Base-by-base conservation (phyloP, 2,797 vertebrate genomes). In the Aulostomus chinensis region DNA sequence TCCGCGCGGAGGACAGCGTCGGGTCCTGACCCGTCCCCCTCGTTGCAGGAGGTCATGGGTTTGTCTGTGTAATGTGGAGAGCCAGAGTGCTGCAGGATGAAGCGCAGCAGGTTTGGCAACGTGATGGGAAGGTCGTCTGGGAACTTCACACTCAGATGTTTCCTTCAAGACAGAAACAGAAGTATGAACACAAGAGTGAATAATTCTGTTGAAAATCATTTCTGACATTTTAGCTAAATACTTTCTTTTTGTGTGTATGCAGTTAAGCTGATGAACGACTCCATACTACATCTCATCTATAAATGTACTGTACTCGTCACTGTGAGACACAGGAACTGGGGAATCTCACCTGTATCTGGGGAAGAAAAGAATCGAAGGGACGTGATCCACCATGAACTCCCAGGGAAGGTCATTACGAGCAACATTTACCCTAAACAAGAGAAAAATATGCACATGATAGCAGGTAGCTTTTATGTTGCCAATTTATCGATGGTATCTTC, bases 381-480 rank as follows among this genome's bases (percentile, higher is more conserved):
- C 89, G 10, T 63, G 93, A 52, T 99, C 94, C 39, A 96, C 95
- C 96, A 98, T 96, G 68, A 97, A 96, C 83, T 99, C 97, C 97
- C 97, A 99, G 1, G 96, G 96, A 64, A 99, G 96, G 78, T 99
- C 97, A 36, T 99, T 98, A 37, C 81, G 90, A 38, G 93, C 93
- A 11, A 93, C 91, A 46, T 99, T 96, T 25, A 99, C 93, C 83
- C 97, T 99, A n/a, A n/a, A n/a, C n/a, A n/a, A n/a, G n/a, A n/a
- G n/a, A n/a, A n/a, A n/a, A n/a, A n/a, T n/a, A n/a, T n/a, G n/a
- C n/a, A n/a, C n/a, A n/a, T n/a, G n/a, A n/a, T n/a, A n/a, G n/a
- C n/a, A n/a, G n/a, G n/a, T n/a, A n/a, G n/a, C n/a, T n/a, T n/a
- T n/a, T n/a, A n/a, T n/a, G n/a, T n/a, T n/a, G n/a, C n/a, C n/a